phyloP scores from a whole-genome alignment of 2,797 vertebrate genomes.

The Gouania willdenowi region DNA sequence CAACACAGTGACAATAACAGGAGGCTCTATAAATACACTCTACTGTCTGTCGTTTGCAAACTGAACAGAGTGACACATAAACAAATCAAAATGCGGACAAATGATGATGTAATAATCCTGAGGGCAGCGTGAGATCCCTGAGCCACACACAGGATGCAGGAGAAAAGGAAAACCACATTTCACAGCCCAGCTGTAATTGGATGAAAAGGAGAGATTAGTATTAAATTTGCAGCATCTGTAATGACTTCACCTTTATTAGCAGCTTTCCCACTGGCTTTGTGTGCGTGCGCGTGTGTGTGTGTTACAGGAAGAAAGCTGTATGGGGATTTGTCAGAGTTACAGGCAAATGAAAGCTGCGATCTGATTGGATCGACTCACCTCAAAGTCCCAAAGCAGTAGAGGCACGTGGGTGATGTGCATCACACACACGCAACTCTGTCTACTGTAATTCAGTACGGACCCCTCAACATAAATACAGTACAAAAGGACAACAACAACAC shows the following conservation, averaged over 20 bases:
- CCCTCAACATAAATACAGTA: too few relatives aligned
- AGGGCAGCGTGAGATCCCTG: constrained; percentile 16
- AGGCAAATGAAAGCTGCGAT: constrained; percentile 1
- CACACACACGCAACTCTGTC: too few relatives aligned
- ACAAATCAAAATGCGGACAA: constrained; percentile 36
- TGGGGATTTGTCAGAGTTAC: constrained; percentile 2
- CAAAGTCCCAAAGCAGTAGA: too few relatives aligned
- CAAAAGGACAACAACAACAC: too few relatives aligned
- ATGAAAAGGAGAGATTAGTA: constrained; percentile 44
- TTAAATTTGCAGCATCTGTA: constrained; percentile 2
- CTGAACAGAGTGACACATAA: constrained; percentile 14
- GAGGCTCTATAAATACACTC: constrained; percentile 46
- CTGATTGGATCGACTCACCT: constrained; percentile 4
- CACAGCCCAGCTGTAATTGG: constrained; percentile 28
- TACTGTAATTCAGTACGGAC: too few relatives aligned
- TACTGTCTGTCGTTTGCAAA: constrained; percentile 23
- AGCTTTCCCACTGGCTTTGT: neutral
- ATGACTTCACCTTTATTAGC: constrained; percentile 10
- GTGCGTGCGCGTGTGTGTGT: too few relatives aligned
- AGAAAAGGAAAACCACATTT: constrained; percentile 31
- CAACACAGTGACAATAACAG: constrained; percentile 14
- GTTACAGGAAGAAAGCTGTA: neutral
- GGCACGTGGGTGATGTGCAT: too few relatives aligned
- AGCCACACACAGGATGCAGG: constrained; percentile 16
- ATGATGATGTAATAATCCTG: constrained; percentile 14